These are phyloP conservation scores for Epinotia bilunana DNA, from an alignment of 2,888 invertebrate genomes.

Conservation along the genomic window DNA sequence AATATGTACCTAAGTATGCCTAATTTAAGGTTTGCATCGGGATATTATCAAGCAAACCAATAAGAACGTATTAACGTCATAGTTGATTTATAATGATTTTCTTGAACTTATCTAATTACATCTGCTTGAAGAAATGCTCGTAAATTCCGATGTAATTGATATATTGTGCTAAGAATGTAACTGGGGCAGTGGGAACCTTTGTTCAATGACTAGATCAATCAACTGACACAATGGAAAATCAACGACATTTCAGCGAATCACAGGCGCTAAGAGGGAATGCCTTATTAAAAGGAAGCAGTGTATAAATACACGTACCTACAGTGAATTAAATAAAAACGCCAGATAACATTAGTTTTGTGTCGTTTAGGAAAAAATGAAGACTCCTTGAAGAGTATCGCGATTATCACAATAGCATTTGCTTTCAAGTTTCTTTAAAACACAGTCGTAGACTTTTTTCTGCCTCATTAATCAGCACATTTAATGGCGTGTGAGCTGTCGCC, in stretches of 20 bases:
- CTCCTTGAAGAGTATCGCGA: neutral
- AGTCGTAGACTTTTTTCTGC: too few relatives aligned
- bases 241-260: too few relatives aligned
- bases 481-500: too few relatives aligned
- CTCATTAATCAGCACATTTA: too few relatives aligned
- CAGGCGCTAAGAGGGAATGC: neutral
- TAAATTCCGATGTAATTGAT: conserved; percentile 24
- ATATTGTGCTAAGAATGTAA: conserved; percentile 13
- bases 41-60: conserved; percentile 15
- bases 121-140: conserved; percentile 14
- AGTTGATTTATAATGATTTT: conserved; percentile 6
- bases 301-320: too few relatives aligned
- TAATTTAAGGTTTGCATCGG: neutral
- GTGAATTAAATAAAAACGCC: neutral
- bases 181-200: conserved; percentile 26
- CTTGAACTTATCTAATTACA: conserved; percentile 16
- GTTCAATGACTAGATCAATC: conserved; percentile 34
- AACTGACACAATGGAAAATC: neutral
- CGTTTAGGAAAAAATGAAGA: too few relatives aligned
- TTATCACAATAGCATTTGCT: neutral
- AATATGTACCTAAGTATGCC: neutral
- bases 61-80: neutral
- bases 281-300: neutral
- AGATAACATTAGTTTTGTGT: too few relatives aligned
- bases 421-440: neutral